Percentiles rank a stretch among this genome's conserved stretches.
phyloP scores from a whole-genome alignment of 1,140 invertebrate species.

The Microplitis demolitor region DNA sequence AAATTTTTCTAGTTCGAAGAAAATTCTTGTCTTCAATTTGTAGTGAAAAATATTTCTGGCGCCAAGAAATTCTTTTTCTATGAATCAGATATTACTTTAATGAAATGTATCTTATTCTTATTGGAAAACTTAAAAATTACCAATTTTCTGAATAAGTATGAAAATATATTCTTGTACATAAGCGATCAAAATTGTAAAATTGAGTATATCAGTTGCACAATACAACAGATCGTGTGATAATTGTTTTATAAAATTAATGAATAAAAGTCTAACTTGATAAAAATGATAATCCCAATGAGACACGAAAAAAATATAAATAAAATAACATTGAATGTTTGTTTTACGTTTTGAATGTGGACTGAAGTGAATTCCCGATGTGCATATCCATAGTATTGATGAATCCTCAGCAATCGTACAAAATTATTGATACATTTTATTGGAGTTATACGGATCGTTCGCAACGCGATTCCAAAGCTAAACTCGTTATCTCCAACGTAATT shows the following conservation, averaged over 20 bases:
- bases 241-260: not conserved
- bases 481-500: constrained; percentile 58
- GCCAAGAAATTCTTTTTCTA: too few species aligned
- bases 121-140: too few species aligned
- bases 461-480: constrained; percentile 58
- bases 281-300: too few species aligned
- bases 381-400: constrained; percentile 24
- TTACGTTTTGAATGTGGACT: constrained; percentile 15
- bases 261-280: too few species aligned
- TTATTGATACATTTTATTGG: constrained; percentile 51
- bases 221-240: not conserved
- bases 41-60: too few species aligned
- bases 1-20: too few species aligned
- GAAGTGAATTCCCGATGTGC: constrained; percentile 24
- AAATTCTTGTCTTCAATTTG: too few species aligned
- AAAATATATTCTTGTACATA: too few species aligned
- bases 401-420: constrained; percentile 32
- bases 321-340: constrained; percentile 3
- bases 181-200: not conserved
- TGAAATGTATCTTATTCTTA: too few species aligned
- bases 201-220: not conserved
- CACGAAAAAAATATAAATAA: not conserved
- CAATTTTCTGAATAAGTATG: too few species aligned
- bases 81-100: too few species aligned
- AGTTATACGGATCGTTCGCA: constrained; percentile 57